Conservation (phyloP, 2,113 vertebrate species). For the Elachura formosa region DNA sequence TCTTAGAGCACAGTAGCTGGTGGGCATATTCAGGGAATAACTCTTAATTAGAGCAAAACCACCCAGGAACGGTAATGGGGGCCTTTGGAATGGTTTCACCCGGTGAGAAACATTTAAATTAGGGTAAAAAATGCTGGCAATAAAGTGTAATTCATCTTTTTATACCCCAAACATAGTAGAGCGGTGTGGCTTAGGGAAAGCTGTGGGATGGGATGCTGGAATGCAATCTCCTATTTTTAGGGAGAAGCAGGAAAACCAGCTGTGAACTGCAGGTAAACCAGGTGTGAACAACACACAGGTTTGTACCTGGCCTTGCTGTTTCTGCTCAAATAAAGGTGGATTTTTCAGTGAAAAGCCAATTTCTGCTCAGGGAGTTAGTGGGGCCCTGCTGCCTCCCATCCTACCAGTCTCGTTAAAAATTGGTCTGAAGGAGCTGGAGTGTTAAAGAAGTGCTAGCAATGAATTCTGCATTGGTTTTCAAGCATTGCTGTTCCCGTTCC, state of each 20-base stretch:
- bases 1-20: neutral
- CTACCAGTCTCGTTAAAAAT: neutral
- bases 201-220: neutral
- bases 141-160: neutral
- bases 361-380: neutral
- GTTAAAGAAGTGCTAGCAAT: neutral
- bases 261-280: neutral
- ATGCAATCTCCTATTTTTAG: neutral
- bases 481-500: neutral
- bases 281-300: rapidly evolving
- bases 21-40: neutral
- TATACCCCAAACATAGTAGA: rapidly evolving
- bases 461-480: neutral
- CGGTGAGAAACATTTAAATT: neutral
- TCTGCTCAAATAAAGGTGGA: neutral
- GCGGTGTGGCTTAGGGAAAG: rapidly evolving
- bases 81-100: neutral
- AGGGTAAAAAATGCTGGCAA: neutral
- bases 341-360: neutral
- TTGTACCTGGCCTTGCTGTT: neutral
- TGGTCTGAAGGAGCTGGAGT: neutral
- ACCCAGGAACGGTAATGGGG: neutral
- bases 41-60: neutral
- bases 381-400: neutral
- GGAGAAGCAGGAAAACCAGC: neutral